Evolutionary conservation across 1,140 invertebrate species (phyloP).

Genomic region (Anagrus nilaparvatae): DNA sequence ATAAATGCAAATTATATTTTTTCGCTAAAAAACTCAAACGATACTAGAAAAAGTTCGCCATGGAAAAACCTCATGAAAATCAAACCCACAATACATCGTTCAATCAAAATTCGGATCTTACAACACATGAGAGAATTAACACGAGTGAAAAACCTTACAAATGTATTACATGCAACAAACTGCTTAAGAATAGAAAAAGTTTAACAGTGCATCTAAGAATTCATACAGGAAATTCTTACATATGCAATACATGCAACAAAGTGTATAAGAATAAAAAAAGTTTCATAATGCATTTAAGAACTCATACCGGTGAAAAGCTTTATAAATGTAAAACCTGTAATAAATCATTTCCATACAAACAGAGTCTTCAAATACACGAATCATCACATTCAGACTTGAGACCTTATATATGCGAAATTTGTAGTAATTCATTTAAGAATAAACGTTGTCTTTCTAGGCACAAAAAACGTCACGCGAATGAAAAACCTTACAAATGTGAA

Average conservation of each 20-base stretch:
- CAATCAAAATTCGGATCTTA: too few species aligned
- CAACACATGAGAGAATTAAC: too few species aligned
- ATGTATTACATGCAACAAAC: too few species aligned
- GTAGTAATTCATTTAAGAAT: slow-evolving; percentile 42
- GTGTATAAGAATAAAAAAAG: slow-evolving; percentile 42
- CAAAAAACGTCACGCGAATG: slow-evolving; percentile 52
- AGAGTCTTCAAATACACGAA: slow-evolving; percentile 30
- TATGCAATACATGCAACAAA: slow-evolving; percentile 63
- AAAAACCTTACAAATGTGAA: slow-evolving; percentile 64
- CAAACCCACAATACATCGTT: too few species aligned
- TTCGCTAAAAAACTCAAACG: too few species aligned
- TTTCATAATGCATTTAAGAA: slow-evolving; percentile 11
- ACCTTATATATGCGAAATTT: slow-evolving; percentile 64
- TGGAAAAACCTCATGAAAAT: too few species aligned
- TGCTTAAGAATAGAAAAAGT: too few species aligned
- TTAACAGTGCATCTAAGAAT: slow-evolving; percentile 37
- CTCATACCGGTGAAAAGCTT: slow-evolving; percentile 12
- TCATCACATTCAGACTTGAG: slow-evolving; percentile 54
- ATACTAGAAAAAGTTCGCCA: too few species aligned
- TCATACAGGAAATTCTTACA: slow-evolving; percentile 53
- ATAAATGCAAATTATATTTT: too few species aligned
- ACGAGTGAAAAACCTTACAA: too few species aligned
- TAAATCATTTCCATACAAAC: slow-evolving; percentile 33
- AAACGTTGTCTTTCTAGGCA: slow-evolving; percentile 30
- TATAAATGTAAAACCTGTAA: slow-evolving; percentile 27